Conservation (phyloP, 2,797 vertebrate genomes). For the Sebastes miniatus region DNA sequence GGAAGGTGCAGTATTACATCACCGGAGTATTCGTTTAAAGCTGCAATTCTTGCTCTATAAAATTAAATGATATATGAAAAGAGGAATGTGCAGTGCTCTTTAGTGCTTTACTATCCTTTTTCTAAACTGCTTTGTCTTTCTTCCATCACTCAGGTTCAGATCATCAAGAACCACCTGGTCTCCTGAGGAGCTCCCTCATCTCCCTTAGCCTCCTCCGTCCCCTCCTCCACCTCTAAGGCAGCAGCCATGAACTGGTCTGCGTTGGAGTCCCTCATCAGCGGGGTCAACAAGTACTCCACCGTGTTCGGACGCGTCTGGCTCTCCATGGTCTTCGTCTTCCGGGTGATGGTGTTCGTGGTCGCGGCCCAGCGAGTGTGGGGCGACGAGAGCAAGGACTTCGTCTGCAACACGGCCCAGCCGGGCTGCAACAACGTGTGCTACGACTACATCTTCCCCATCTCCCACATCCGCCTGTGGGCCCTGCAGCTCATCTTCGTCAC, state of each 20-base stretch:
- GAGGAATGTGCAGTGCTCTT: neutral
- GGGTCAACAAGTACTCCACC: constrained; percentile 92
- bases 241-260: constrained; percentile 88
- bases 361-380: constrained; percentile 89
- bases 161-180: neutral
- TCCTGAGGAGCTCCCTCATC: neutral
- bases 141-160: neutral
- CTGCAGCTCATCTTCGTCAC: constrained; percentile 98
- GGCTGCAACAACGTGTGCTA: constrained; percentile 92
- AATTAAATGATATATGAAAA: neutral
- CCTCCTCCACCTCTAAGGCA: neutral
- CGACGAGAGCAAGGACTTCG: constrained; percentile 89
- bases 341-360: constrained; percentile 92
- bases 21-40: neutral
- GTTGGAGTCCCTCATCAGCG: constrained; percentile 84
- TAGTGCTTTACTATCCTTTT: neutral
- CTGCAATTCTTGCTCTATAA: neutral
- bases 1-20: neutral
- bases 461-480: constrained; percentile 96
- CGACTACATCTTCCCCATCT: constrained; percentile 91
- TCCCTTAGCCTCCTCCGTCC: neutral
- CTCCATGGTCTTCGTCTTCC: constrained; percentile 92
- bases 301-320: constrained; percentile 93
- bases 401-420: constrained; percentile 91
- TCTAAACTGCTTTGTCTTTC: neutral